Base-by-base conservation (phyloP, 1,140 invertebrate genomes). In the Drosophila lacertosa region DNA sequence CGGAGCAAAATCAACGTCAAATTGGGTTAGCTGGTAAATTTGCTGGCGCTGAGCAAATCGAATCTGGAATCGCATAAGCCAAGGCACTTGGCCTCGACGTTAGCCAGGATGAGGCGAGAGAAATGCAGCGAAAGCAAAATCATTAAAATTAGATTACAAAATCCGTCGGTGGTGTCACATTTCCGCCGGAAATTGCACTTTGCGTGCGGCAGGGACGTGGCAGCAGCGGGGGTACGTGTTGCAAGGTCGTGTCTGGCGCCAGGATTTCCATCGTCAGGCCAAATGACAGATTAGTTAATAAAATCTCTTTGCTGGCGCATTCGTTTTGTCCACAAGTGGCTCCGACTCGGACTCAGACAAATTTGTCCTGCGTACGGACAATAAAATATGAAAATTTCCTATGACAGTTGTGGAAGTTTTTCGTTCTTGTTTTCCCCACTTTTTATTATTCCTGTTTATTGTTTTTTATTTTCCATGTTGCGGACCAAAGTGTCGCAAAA, bases 161-260 rank as follows among this genome's bases (percentile, higher is more conserved):
- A 86, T 86, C 69, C 77, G 69, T 58, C 63, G 69, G 58, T 67
- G 73, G 73, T 81, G 82, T 86, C 81, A 78, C 82, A 86, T 86
- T 86, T 86, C 82, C 82, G 83, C 50, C 82, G 81, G 81, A 86
- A 86, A 86, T 86, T 86, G 81, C 82, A 86, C 81, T 86, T 84
- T 86, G 77, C 81, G 62, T 86, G 79, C 74, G 78, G 59, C 69
- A 33, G 24, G 13, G 24, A n/a, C n/a, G n/a, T n/a, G n/a, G n/a
- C n/a, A n/a, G n/a, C n/a, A n/a, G 33, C 20, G 44, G n/a, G 13
- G 10, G 4, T n/a, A 11, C 10, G 24, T 13, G 26, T 37, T n/a
- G 53, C 26, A 24, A 11, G 4, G 13, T 50, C 26, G 32, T 37
- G 39, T 55, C 57, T 50, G 67, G 50, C 42, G 40, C 24, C 51